phyloP scores from a whole-genome alignment of 2,888 invertebrate species.

The Dichetophora obliterata region DNA sequence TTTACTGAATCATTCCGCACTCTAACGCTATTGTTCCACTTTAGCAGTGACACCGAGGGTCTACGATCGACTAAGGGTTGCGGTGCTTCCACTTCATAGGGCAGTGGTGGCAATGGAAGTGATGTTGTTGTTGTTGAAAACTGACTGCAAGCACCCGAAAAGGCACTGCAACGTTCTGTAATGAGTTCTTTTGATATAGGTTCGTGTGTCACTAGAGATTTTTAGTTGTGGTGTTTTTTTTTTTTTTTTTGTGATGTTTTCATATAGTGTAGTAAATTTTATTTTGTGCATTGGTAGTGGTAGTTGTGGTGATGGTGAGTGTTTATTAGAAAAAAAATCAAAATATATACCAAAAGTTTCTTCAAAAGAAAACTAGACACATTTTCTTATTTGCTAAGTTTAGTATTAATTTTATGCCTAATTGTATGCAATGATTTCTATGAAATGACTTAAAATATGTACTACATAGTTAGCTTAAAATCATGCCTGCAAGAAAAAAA shows the following conservation, averaged over 20 bases:
- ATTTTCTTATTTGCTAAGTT: constrained; percentile 54
- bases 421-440: neutral
- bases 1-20: constrained; percentile 40
- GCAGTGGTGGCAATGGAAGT: constrained; percentile 72
- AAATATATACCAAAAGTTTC: constrained; percentile 25
- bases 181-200: constrained; percentile 52
- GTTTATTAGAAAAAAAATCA: neutral
- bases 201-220: constrained; percentile 13
- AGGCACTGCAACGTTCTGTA: constrained; percentile 81
- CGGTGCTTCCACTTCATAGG: constrained; percentile 78
- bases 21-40: constrained; percentile 67
- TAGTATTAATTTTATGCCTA: neutral
- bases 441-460: neutral
- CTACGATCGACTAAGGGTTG: constrained; percentile 80
- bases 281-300: constrained; percentile 38
- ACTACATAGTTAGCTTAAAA: too few relatives aligned
- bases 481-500: too few relatives aligned
- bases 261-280: constrained; percentile 33
- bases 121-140: constrained; percentile 66
- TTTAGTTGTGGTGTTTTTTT: constrained; percentile 14
- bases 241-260: constrained; percentile 31
- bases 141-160: constrained; percentile 70
- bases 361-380: constrained; percentile 63
- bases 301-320: neutral
- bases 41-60: constrained; percentile 75